Evolutionary conservation across 2,113 vertebrate genomes (phyloP), one percentile per base, ranked within the genome.

Genomic region (Garra rufa): DNA sequence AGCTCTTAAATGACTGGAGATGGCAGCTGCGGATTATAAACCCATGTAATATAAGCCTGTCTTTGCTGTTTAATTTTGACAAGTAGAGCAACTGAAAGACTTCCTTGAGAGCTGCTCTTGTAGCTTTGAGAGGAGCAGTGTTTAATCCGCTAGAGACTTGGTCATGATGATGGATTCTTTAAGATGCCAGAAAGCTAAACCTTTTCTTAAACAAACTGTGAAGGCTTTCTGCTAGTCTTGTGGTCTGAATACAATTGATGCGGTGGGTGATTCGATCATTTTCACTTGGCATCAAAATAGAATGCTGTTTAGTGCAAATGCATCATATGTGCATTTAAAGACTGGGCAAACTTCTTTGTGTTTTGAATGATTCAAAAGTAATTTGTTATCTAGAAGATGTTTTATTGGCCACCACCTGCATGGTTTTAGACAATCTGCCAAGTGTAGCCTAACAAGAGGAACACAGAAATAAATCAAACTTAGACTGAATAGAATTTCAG

Each of bases 1-100:
- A 15, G 28, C 76, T 67, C 38, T 50, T 50, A 50, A 67, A 21
- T 44, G 34, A 13, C 28, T 34, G 9, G 43, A 9, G 24, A n/a
- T 71, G 75, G 65, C 83, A 79, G 34, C n/a, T 78, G 75, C 43
- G 71, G 83, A 79, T 85, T 85, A 79, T 59, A 78, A 77, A 65
- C 55, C 34, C 14, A 15, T 38, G 41, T 78, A n/a, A 78, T 70
- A 78, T 78, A 78, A 55, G 48, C 61, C 24, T 41, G 61, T 77
- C 74, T 77, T 19, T 55, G 28, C 61, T 55, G 6, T 78, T 80
- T 65, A 43, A 44, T 48, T 80, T 19, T 57, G 63, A 76, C 43
- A 76, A 61, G n/a, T 44, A 41, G 70, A 77, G 48, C 44, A 69
- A 63, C 19, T 50, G 14, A 44, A 80, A 48, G 14, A 19, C 59